These are phyloP conservation scores for Drosophila ironensis DNA, from an alignment of 1,140 invertebrate species.

Conservation along the genomic window DNA sequence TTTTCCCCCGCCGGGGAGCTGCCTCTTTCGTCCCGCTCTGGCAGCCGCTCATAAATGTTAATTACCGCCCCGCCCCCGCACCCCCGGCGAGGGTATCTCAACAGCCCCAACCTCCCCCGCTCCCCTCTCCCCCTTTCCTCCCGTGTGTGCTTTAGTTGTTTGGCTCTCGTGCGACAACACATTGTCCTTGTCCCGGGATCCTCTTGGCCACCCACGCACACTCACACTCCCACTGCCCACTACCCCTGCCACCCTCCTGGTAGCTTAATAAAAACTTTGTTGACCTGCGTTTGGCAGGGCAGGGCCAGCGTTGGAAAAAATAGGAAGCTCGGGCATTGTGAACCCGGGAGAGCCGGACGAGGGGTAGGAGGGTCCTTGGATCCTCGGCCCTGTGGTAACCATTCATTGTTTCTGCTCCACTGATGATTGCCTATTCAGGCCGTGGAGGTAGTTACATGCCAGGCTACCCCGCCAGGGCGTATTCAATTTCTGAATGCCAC, in stretches of 20 bases:
- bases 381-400: constrained; percentile 18
- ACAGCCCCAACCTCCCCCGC: neutral
- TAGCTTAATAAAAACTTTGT: constrained; percentile 72
- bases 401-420: constrained; percentile 49
- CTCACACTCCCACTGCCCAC: neutral
- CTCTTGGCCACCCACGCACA: neutral
- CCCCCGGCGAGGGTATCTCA: constrained; percentile 7
- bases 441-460: constrained; percentile 22
- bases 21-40: constrained; percentile 46
- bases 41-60: constrained; percentile 71
- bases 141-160: constrained; percentile 63
- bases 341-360: neutral
- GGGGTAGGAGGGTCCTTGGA: constrained; percentile 3
- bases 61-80: constrained; percentile 49
- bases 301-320: constrained; percentile 1
- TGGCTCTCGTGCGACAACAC: constrained; percentile 54
- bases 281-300: constrained; percentile 68
- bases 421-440: constrained; percentile 44
- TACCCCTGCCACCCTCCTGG: constrained; percentile 39
- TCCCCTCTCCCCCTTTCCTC: neutral
- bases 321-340: neutral
- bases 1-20: neutral
- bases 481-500: constrained; percentile 33
- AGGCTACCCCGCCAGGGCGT: constrained; percentile 6
- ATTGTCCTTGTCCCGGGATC: constrained; percentile 61